Evolutionary conservation across 2,113 vertebrate species (phyloP), one percentile per base, ranked within the genome.

Genomic region (Lasiurus borealis): DNA sequence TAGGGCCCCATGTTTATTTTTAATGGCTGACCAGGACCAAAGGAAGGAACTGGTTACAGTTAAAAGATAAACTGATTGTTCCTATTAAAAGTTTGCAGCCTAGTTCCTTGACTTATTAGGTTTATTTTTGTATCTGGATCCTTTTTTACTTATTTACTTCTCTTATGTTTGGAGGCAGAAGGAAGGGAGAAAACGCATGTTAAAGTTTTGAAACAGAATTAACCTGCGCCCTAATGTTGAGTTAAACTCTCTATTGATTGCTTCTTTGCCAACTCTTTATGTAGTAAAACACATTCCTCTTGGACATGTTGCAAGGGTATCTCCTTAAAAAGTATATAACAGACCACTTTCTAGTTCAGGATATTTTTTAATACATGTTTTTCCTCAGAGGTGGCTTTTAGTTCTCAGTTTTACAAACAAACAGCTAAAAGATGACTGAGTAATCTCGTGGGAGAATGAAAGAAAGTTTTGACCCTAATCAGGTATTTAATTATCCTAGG

Each of bases 331-430:
- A 27, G 29, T n/a, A 16, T 68, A 48, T 44, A 62, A 71, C 36
- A 84, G 76, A 18, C 57, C 44, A 64, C 46, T 62, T 86, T 88
- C 23, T 85, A 44, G 54, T 85, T 91, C 50, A 34, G 44, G n/a
- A 68, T 21, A 34, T 75, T 68, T 27, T 94, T 25, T 71, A 92
- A n/a, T 88, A 85, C 36, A 44, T 85, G 21, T 69, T 86, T 94
- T 91, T 85, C 19, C 92, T 94, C 66, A 75, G n/a, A 77, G 6
- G 7, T 50, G 76, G 50, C 19, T 83, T 88, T 80, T 68, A 48
- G 62, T 86, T 92, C 12, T 91, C 34, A 82, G 40, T 85, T 85
- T 89, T 52, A 46, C 77, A 91, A 85, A 21, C 46, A 68, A 94
- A 21, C 25, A 76, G 10, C 84, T 95, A 29, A 90, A 78, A 87